Evolutionary conservation across 1,140 invertebrate genomes (phyloP).

Genomic region (Ylistrum balloti): DNA sequence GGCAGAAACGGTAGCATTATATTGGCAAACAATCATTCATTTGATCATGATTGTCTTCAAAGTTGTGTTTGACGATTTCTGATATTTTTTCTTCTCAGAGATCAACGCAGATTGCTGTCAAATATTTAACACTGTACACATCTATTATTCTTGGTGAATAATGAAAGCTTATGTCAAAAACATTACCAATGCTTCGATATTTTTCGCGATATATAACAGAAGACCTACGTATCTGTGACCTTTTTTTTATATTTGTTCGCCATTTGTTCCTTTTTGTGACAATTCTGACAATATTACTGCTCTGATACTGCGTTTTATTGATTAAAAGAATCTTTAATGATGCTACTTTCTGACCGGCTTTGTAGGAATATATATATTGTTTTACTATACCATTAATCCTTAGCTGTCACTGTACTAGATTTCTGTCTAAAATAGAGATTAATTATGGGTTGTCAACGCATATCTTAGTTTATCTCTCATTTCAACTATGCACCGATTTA

Average conservation of each 20-base stretch:
- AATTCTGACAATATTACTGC: neutral
- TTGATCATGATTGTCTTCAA: no score
- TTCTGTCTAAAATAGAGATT: constrained; percentile 17
- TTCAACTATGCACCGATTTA: neutral
- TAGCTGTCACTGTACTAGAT: neutral
- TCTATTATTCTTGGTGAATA: neutral
- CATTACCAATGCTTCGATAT: neutral
- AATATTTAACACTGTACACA: no score
- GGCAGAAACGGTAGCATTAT: no score
- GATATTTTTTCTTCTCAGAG: no score
- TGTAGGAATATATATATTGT: neutral
- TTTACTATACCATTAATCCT: constrained; percentile 17
- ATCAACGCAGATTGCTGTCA: no score
- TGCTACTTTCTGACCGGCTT: neutral
- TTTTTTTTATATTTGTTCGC: neutral
- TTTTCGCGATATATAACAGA: neutral
- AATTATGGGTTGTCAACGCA: neutral
- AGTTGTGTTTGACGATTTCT: no score
- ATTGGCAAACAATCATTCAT: no score
- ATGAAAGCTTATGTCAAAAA: neutral
- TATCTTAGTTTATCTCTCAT: constrained; percentile 18
- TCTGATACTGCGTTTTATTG: neutral
- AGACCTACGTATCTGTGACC: neutral
- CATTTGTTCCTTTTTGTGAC: neutral
- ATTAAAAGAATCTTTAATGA: neutral